Conservation (phyloP, 2,888 invertebrate genomes). For the Papilio protenor region DNA sequence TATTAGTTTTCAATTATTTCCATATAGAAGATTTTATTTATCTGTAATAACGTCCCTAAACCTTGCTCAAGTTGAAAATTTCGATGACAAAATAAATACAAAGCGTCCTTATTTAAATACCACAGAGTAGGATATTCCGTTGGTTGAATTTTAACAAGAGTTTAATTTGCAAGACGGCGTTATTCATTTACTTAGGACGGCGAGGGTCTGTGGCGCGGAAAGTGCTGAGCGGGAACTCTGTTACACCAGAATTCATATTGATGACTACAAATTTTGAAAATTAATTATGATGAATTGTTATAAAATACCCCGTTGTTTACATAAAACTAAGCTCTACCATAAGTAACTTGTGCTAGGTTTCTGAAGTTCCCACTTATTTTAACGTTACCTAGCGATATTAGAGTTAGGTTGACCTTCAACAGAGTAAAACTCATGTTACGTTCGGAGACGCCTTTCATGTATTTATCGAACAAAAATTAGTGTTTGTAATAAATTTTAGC, state of each 20-base stretch:
- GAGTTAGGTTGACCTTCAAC: no score
- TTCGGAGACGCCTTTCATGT: no score
- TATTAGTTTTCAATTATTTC: no score
- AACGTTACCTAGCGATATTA: no score
- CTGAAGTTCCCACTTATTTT: no score
- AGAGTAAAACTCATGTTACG: no score
- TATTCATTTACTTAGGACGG: constrained; percentile 27
- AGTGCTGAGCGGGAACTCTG: constrained; percentile 13
- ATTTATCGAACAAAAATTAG: no score
- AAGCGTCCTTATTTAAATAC: constrained; percentile 14
- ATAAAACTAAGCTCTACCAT: background rate
- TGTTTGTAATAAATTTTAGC: no score
- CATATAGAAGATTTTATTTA: background rate
- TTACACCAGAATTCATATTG: constrained; percentile 19
- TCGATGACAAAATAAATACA: constrained; percentile 25
- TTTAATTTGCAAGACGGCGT: constrained; percentile 27
- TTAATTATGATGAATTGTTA: constrained; percentile 14
- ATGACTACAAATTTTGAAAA: constrained; percentile 19
- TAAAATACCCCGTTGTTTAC: background rate
- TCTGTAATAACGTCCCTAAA: background rate
- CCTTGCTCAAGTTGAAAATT: background rate
- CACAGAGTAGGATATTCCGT: constrained; percentile 3
- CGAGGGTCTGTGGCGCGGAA: constrained; percentile 12
- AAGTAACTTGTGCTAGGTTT: no score
- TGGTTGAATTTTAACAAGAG: constrained; percentile 21